Conservation (phyloP, 2,113 vertebrate genomes). For the Actenoides hombroni region DNA sequence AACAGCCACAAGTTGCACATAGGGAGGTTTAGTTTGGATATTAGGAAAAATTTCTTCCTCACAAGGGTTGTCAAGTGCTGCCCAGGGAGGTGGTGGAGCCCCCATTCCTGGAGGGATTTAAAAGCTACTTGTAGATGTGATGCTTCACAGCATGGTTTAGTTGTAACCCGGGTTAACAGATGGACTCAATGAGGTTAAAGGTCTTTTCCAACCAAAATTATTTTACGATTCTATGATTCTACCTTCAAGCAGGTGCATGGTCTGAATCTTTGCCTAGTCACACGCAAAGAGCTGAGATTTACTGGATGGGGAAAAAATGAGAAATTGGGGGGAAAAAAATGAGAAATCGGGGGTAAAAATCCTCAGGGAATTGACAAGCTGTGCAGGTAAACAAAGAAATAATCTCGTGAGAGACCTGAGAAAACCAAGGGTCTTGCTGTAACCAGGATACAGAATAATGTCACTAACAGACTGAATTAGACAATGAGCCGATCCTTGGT, state of each 20-base stretch:
- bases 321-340: accelerated
- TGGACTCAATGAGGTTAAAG: neutral
- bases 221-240: neutral
- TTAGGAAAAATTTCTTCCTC: neutral
- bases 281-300: neutral
- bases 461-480: neutral
- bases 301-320: neutral
- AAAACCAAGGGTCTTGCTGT: neutral
- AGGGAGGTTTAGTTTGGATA: neutral
- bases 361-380: neutral
- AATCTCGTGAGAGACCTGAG: neutral
- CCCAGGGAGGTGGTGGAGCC: neutral
- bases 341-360: neutral
- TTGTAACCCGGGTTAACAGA: neutral
- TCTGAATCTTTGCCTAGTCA: neutral
- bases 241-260: neutral
- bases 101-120: neutral
- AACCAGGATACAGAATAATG: slow-evolving; percentile 7
- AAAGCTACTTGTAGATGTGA: neutral
- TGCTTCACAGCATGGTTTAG: neutral
- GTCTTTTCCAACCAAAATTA: neutral
- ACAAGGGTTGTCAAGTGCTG: neutral
- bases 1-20: neutral
- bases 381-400: slow-evolving; percentile 9
- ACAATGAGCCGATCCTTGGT: neutral